Evolutionary conservation across 2,888 invertebrate species (phyloP), one percentile per base, ranked within the genome.

Genomic region (Tiphia femorata): DNA sequence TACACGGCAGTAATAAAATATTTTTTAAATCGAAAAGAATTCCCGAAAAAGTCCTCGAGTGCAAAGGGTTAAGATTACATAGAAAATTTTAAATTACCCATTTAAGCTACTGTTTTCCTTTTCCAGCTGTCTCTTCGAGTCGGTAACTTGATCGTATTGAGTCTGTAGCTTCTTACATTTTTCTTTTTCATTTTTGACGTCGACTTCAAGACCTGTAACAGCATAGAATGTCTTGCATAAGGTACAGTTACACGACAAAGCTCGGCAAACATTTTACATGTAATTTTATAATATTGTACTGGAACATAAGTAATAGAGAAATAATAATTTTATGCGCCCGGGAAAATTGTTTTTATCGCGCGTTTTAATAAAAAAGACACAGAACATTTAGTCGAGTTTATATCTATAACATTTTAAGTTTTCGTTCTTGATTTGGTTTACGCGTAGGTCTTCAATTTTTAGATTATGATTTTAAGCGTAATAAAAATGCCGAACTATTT

Each of bases 71-170:
- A 8, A 37, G 7, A 37, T 37, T 23, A 38, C 27, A 10, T 20
- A 35, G 41, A 25, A n/a, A n/a, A n/a, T n/a, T 57, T 29, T 23
- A 38, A 30, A 77, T 75, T 84, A 91, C 92, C 87, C 88, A 82
- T 92, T 91, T 10, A 94, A 85, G 70, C 90, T 88, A 84, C 94
- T 92, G 76, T 93, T 95, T 79, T 95, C 93, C 51, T 90, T 91
- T 3, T 92, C 92, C 2, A 94, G 84, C 78, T 93, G 90, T 5
- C 93, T 91, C 84, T 94, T 94, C 59, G 92, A 91, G 79, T 95
- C 94, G 78, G 93, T 92, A 29, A 96, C 83, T 58, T 91, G 87
- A 81, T 94, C 95, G 83, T 94, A 94, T 81, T 93, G 94, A 14
- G 89, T 87, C 23, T 92, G 94, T 49, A 96, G 85, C 70, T 93